Evolutionary conservation across 2,888 invertebrate genomes (phyloP).

Genomic region (Aspidapion aeneum): DNA sequence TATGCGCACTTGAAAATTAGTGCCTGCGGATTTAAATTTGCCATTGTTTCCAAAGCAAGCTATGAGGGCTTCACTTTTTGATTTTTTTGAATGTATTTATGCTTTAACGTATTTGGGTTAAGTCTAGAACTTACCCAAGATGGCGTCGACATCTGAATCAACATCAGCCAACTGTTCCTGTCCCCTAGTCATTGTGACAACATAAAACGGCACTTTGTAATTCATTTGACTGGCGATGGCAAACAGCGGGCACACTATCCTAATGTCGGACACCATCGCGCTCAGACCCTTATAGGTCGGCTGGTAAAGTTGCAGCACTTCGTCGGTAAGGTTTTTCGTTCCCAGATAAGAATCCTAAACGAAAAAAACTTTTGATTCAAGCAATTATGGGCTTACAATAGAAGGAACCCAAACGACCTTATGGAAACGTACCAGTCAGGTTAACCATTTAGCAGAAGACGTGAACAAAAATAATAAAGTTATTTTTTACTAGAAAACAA

Average conservation of each 20-base stretch:
- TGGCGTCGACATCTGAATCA: slow-evolving; percentile 71
- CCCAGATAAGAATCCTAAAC: slow-evolving; percentile 59
- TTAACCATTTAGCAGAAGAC: too few relatives aligned
- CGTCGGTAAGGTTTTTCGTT: slow-evolving; percentile 58
- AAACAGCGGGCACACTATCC: slow-evolving; percentile 75
- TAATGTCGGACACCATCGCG: slow-evolving; percentile 72
- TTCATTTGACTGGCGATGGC: slow-evolving; percentile 61
- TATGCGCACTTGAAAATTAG: too few relatives aligned
- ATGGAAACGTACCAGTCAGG: too few relatives aligned
- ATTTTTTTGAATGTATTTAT: too few relatives aligned
- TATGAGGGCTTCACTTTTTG: too few relatives aligned
- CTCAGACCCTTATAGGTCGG: slow-evolving; percentile 63
- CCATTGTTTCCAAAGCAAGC: too few relatives aligned
- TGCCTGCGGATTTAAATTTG: too few relatives aligned
- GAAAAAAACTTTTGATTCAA: neutral
- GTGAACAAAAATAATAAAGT: too few relatives aligned
- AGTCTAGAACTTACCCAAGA: slow-evolving; percentile 59
- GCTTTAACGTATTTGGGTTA: too few relatives aligned
- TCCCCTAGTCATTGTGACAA: slow-evolving; percentile 63
- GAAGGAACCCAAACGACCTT: too few relatives aligned
- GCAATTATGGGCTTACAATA: too few relatives aligned
- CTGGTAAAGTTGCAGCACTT: slow-evolving; percentile 64
- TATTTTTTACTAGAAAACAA: too few relatives aligned
- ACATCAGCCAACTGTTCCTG: slow-evolving; percentile 47
- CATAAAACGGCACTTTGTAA: slow-evolving; percentile 66